These are phyloP conservation scores for Agrochola lota DNA, from an alignment of 2,888 invertebrate genomes.

Conservation along the genomic window DNA sequence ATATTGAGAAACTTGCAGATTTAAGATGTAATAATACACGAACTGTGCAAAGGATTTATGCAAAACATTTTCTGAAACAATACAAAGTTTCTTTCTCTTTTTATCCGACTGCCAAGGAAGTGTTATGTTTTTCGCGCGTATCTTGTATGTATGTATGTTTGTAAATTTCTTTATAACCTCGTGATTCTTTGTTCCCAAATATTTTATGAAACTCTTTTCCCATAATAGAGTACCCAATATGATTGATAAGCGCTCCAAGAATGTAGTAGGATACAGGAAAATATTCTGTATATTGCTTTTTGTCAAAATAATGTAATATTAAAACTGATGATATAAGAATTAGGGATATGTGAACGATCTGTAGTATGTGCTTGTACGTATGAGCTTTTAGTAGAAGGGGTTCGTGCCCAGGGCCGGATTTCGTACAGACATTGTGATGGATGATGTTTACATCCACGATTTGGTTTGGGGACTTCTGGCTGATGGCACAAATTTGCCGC, in stretches of 20 bases:
- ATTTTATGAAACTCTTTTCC: slow-evolving; percentile 24
- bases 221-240: slow-evolving; percentile 40
- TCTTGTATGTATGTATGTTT: too few relatives aligned
- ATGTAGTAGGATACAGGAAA: slow-evolving; percentile 21
- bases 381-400: slow-evolving; percentile 26
- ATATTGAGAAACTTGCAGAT: slow-evolving; percentile 62
- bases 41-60: slow-evolving; percentile 15
- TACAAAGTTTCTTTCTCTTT: background rate
- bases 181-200: background rate
- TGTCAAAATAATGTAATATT: slow-evolving; percentile 32
- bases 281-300: slow-evolving; percentile 18
- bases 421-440: slow-evolving; percentile 55
- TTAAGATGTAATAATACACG: slow-evolving; percentile 45
- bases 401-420: slow-evolving; percentile 19
- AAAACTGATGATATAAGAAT: slow-evolving; percentile 21
- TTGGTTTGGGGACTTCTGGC: slow-evolving; percentile 37
- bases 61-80: background rate
- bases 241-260: slow-evolving; percentile 35
- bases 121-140: too few relatives aligned
- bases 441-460: slow-evolving; percentile 53
- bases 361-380: slow-evolving; percentile 15
- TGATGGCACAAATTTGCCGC: slow-evolving; percentile 56
- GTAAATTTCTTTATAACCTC: too few relatives aligned
- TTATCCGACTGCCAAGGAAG: background rate
- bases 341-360: slow-evolving; percentile 5